These are phyloP conservation scores for Hyppa rectilinea DNA, from an alignment of 2,888 invertebrate species.

Conservation along the genomic window DNA sequence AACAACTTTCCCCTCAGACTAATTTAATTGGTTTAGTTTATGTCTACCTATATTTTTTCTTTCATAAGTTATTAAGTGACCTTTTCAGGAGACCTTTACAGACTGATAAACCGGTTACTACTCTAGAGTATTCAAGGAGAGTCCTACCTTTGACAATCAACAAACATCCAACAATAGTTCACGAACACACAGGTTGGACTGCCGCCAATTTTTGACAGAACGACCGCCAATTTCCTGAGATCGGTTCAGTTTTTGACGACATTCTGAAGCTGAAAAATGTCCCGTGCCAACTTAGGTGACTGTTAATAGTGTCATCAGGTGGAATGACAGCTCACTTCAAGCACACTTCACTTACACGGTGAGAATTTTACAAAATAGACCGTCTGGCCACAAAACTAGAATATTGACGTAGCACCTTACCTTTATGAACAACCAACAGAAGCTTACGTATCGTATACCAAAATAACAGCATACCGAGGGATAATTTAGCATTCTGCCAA, in stretches of 20 bases:
- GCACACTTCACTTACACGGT: no score
- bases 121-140: neutral
- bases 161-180: conserved; percentile 70
- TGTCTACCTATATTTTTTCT: neutral
- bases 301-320: no score
- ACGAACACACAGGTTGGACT: conserved; percentile 81
- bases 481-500: conserved; percentile 45
- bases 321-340: neutral
- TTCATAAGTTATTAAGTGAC: neutral
- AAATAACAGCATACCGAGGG: conserved; percentile 23
- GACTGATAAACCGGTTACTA: neutral
- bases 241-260: conserved; percentile 14
- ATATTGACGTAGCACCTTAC: neutral
- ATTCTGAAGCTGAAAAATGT: neutral
- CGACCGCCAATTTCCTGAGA: conserved; percentile 20
- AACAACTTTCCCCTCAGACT: conserved; percentile 8
- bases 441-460: conserved; percentile 7
- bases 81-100: neutral
- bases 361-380: no score
- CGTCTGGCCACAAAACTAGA: neutral
- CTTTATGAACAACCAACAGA: neutral
- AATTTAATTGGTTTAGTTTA: neutral
- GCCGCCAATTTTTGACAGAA: conserved; percentile 74
- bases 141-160: neutral
- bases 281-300: neutral